Evolutionary conservation across 1,140 invertebrate species (phyloP).

Genomic region (Rhynchophorus ferrugineus): DNA sequence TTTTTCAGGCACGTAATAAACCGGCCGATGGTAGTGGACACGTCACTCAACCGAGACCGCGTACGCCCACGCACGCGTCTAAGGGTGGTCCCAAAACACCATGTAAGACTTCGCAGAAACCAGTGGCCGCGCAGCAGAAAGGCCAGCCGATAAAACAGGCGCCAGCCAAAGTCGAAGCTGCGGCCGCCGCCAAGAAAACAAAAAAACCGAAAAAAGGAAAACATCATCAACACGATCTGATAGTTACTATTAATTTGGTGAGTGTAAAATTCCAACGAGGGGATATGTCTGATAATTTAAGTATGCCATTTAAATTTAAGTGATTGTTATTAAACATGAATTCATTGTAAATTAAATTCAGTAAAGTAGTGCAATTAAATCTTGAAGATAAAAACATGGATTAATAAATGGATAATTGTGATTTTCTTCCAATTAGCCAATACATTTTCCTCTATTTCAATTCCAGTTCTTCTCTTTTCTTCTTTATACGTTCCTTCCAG

Average conservation of each 20-base stretch:
- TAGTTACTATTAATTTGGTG: conserved; percentile 75
- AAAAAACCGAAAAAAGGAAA: conserved; percentile 71
- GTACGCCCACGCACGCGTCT: conserved; percentile 46
- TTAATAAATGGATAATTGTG: too few species aligned
- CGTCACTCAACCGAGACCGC: conserved; percentile 58
- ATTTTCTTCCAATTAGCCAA: too few species aligned
- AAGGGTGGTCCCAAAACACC: conserved; percentile 52
- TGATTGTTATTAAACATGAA: too few species aligned
- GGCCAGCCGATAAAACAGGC: conserved; percentile 45
- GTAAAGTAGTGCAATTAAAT: too few species aligned
- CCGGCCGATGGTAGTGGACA: conserved; percentile 62
- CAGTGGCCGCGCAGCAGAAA: conserved; percentile 41
- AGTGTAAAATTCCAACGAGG: too few species aligned
- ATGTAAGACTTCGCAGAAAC: conserved; percentile 51
- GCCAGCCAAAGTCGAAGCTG: conserved; percentile 48
- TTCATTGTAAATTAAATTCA: too few species aligned
- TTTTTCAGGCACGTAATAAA: conserved; percentile 69
- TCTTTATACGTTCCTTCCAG: too few species aligned
- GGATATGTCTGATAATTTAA: too few species aligned
- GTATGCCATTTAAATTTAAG: too few species aligned
- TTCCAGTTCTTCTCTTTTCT: too few species aligned
- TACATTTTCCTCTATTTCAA: too few species aligned
- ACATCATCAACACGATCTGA: conserved; percentile 72
- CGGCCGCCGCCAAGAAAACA: conserved; percentile 55
- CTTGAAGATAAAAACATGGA: too few species aligned